Base-by-base conservation (phyloP, 2,797 vertebrate species). In the Silurus aristotelis region DNA sequence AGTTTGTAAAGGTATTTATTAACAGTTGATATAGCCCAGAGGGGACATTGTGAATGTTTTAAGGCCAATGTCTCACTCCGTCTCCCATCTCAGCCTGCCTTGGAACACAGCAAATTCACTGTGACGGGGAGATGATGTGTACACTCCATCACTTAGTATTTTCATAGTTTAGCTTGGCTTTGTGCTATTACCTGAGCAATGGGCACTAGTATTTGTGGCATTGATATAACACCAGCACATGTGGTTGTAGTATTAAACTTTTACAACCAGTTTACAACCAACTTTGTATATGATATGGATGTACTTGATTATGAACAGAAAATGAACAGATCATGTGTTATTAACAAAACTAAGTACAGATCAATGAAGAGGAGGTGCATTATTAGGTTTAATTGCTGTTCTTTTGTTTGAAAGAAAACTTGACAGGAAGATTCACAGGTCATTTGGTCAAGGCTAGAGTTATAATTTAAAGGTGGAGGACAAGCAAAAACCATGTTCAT, bases 121-220 rank as follows among this genome's bases (percentile, higher is more conserved):
- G 63, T 82, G 72, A 20, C n/a, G 13, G 76, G 63, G 58, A 55
- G 85, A 64, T 85, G 83, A 87, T 71, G 61, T 70, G 72, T 73
- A 60, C 77, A 76, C 80, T 87, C 85, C 73, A 82, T 84, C 85
- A 82, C 58, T 81, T 67, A 64, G 76, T 38, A 68, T 73, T 61
- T 52, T 80, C 84, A 48, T 48, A 85, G 52, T 61, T 81, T 73
- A 80, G 75, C 60, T 43, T 83, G 72, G 80, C 80, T 73, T 63
- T 70, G n/a, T 63, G 43, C 60, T 48, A 58, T 88, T 85, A 80
- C 52, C 64, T 68, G 58, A 80, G 67, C 76, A 80, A 75, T 88
- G 55, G 64, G 68, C 76, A n/a, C 66, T 68, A 79, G 25, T 81
- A 46, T 76, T 20, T 77, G 80, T 22, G 38, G 43, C 38, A 73